Percentiles rank a stretch among this genome's conserved stretches.
These are phyloP conservation scores for Micrastur ruficollis DNA, from an alignment of 2,797 vertebrate genomes.

Conservation along the genomic window DNA sequence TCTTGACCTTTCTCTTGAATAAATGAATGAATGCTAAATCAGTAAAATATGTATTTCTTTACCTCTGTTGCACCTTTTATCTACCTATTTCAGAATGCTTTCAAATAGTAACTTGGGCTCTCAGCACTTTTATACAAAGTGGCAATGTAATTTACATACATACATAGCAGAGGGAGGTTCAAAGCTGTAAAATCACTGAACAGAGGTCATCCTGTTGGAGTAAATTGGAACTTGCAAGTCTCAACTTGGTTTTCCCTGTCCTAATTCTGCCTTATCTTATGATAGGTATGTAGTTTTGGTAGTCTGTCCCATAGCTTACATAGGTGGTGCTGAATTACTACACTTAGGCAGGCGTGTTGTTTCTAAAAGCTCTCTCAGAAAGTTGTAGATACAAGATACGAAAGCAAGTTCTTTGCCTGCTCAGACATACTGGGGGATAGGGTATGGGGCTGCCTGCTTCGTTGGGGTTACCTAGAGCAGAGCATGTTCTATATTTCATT, in stretches of 20 bases:
- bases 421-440: accelerated
- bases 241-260: neutral
- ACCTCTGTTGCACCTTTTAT: neutral
- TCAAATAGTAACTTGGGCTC: neutral
- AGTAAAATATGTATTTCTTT: neutral
- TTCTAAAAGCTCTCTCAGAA: neutral
- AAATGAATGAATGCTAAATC: neutral
- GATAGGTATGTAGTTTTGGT: neutral
- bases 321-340: neutral
- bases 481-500: neutral
- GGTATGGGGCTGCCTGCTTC: neutral
- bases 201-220: neutral
- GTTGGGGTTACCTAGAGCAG: neutral
- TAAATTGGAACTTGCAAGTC: neutral
- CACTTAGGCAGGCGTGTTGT: neutral
- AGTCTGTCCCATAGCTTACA: neutral
- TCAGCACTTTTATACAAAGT: neutral
- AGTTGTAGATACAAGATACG: too few species aligned
- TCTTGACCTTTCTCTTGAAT: neutral
- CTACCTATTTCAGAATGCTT: neutral
- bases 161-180: neutral
- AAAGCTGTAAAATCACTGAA: neutral
- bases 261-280: neutral
- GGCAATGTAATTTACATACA: accelerated
- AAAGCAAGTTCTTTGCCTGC: neutral